Evolutionary conservation across 1,140 invertebrate genomes (phyloP).

Genomic region (Zophobas atratus): DNA sequence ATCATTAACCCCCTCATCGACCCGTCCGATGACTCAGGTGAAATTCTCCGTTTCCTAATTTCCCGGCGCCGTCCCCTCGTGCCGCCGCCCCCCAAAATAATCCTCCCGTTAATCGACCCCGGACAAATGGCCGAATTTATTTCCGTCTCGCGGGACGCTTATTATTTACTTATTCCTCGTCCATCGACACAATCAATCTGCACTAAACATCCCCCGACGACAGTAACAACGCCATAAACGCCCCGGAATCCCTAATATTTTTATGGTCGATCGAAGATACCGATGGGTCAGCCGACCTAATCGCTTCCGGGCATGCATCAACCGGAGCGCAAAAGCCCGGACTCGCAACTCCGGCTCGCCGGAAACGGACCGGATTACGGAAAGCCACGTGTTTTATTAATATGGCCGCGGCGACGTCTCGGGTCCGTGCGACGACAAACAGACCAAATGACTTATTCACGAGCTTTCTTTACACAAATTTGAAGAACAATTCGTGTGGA

Average conservation of each 20-base stretch:
- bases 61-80: neutral
- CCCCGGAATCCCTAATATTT: slow-evolving; percentile 67
- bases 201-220: slow-evolving; percentile 56
- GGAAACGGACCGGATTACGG: slow-evolving; percentile 57
- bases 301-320: slow-evolving; percentile 64
- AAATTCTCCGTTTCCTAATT: neutral
- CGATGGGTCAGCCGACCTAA: slow-evolving; percentile 64
- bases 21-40: neutral
- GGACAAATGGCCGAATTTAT: slow-evolving; percentile 27
- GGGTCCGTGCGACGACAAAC: too few relatives aligned
- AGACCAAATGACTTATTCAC: neutral
- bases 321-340: slow-evolving; percentile 23
- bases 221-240: slow-evolving; percentile 59
- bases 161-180: slow-evolving; percentile 28
- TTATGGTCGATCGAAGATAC: slow-evolving; percentile 68
- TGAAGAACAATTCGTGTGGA: too few relatives aligned
- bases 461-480: neutral
- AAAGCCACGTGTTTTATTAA: slow-evolving; percentile 61
- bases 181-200: slow-evolving; percentile 54
- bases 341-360: slow-evolving; percentile 49
- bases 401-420: slow-evolving; percentile 34
- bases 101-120: slow-evolving; percentile 1
- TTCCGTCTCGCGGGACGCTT: slow-evolving; percentile 33
- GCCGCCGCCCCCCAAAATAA: neutral
- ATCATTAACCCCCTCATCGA: too few relatives aligned